Percentiles rank a stretch among this genome's conserved stretches.
These are phyloP conservation scores for Epinotia demarniana DNA, from an alignment of 2,888 invertebrate species.

Conservation along the genomic window DNA sequence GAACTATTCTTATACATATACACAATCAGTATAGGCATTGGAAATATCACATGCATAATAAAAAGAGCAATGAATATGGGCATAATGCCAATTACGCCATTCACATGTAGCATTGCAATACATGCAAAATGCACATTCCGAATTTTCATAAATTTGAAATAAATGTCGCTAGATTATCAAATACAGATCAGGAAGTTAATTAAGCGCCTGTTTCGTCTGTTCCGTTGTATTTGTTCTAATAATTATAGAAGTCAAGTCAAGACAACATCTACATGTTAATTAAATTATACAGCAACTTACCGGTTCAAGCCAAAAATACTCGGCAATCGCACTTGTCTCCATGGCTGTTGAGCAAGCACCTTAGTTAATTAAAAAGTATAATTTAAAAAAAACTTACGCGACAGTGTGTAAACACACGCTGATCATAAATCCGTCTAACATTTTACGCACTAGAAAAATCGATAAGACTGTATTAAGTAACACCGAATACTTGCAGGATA, in stretches of 20 bases:
- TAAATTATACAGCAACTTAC: conserved; percentile 17
- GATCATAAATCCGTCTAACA: conserved; percentile 65
- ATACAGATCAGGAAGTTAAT: not conserved
- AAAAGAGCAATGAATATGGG: conserved; percentile 2
- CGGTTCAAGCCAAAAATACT: conserved; percentile 23
- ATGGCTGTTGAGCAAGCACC: conserved; percentile 36
- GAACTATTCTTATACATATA: not conserved
- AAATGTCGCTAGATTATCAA: too few species aligned
- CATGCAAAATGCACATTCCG: not conserved
- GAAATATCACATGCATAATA: not conserved
- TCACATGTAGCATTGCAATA: not conserved
- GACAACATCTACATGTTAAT: conserved; percentile 3
- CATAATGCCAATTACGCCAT: conserved; percentile 29
- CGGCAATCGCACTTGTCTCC: conserved; percentile 37
- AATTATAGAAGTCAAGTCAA: not conserved
- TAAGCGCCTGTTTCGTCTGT: not conserved
- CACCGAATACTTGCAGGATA: conserved; percentile 40
- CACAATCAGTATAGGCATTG: not conserved
- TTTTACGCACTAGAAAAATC: conserved; percentile 47
- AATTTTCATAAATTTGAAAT: not conserved
- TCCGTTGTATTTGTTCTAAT: conserved; percentile 4
- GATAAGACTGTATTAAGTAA: conserved; percentile 41
- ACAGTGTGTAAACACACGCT: conserved; percentile 63
- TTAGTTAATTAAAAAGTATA: conserved; percentile 40
- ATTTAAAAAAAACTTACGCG: conserved; percentile 63